A percentile compares a stretch with the other conserved stretches of the same genome.
Evolutionary conservation across 1,140 invertebrate species (phyloP).

Genomic region (Frieseomelitta varia): DNA sequence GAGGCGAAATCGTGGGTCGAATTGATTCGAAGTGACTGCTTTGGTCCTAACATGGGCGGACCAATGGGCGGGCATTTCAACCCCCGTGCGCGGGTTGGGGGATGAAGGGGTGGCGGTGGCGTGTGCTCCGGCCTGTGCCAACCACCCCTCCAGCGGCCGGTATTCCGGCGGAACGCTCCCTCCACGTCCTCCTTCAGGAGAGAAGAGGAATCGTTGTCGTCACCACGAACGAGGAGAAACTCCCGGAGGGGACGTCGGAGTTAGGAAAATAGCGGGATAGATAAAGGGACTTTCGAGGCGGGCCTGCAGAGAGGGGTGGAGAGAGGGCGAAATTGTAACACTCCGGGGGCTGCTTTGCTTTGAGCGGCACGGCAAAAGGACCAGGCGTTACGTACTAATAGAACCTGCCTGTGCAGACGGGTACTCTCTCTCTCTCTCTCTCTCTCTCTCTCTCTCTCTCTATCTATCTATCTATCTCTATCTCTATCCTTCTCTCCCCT

Average conservation of each 20-base stretch:
- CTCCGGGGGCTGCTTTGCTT: conserved; percentile 70
- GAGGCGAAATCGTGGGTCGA: conserved; percentile 71
- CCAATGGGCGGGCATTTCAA: conserved; percentile 63
- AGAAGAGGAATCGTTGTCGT: conserved; percentile 54
- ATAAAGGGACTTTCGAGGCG: conserved; percentile 67
- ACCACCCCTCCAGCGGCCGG: conserved; percentile 9
- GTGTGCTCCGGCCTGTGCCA: not conserved
- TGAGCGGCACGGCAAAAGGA: conserved; percentile 63
- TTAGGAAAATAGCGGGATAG: conserved; percentile 77
- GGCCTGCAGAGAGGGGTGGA: not conserved
- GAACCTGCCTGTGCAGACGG: conserved; percentile 15
- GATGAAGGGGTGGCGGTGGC: conserved; percentile 1
- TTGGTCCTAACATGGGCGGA: conserved; percentile 58
- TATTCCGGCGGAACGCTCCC: conserved; percentile 57
- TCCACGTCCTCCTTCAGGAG: conserved; percentile 54
- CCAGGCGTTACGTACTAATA: conserved; percentile 49
- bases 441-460: too few species aligned
- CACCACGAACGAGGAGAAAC: conserved; percentile 58
- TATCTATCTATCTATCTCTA: too few species aligned
- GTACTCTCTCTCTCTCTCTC: not conserved
- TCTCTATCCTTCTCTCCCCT: too few species aligned
- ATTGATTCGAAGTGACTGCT: conserved; percentile 76
- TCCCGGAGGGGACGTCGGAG: conserved; percentile 68
- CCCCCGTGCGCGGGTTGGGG: conserved; percentile 43
- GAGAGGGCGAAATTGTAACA: conserved; percentile 70